phyloP scores from a whole-genome alignment of 2,113 vertebrate genomes.

The Paralichthys olivaceus region DNA sequence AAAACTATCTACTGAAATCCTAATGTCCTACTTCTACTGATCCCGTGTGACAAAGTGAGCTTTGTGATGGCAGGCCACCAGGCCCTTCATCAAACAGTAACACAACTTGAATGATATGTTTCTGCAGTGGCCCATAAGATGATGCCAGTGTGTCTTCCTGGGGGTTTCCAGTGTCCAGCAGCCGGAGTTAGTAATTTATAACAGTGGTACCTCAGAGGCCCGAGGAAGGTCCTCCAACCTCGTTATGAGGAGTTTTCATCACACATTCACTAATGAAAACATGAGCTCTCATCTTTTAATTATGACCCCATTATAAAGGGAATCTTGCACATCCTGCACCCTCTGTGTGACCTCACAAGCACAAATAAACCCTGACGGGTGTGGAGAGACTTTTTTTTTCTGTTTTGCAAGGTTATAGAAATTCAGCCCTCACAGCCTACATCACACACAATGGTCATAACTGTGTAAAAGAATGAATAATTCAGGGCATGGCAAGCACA shows the following conservation, averaged over 20 bases:
- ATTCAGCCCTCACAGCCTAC: constrained; percentile 35
- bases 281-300: constrained; percentile 73
- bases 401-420: constrained; percentile 38
- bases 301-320: constrained; percentile 53
- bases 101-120: constrained; percentile 59
- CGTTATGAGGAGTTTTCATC: constrained; percentile 78
- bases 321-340: constrained; percentile 19
- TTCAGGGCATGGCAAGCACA: constrained; percentile 53
- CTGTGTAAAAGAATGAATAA: constrained; percentile 63
- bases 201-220: constrained; percentile 76
- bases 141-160: constrained; percentile 73
- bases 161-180: constrained; percentile 74
- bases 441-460: constrained; percentile 57
- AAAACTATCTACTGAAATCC: constrained; percentile 51
- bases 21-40: constrained; percentile 75
- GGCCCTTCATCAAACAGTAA: constrained; percentile 79
- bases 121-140: constrained; percentile 68
- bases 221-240: constrained; percentile 78
- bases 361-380: constrained; percentile 46
- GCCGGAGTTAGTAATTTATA: constrained; percentile 82
- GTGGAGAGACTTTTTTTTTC: not conserved
- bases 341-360: constrained; percentile 33
- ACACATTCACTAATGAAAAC: constrained; percentile 72
- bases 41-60: constrained; percentile 61
- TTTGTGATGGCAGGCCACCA: constrained; percentile 84